A percentile compares a stretch with the other conserved stretches of the same genome.
These are phyloP conservation scores for Allobates femoralis DNA, from an alignment of 2,797 vertebrate species.

Conservation along the genomic window DNA sequence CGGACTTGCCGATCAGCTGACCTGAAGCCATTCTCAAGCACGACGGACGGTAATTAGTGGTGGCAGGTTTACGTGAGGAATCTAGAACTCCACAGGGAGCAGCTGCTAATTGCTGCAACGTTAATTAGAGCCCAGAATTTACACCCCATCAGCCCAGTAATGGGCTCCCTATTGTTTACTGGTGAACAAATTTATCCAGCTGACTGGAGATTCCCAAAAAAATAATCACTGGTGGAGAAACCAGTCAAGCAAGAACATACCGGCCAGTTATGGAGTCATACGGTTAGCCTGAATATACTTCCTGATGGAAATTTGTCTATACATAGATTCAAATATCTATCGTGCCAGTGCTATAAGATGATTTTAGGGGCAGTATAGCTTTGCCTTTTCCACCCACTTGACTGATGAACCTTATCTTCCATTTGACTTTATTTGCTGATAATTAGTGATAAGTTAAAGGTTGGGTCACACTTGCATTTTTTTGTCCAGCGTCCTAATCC, in stretches of 20 bases:
- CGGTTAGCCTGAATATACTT: not conserved
- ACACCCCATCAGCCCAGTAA: not conserved
- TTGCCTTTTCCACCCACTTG: not conserved
- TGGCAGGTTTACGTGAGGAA: not conserved
- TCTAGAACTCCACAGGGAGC: conserved; percentile 7
- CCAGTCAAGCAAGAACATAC: conserved; percentile 6
- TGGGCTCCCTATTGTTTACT: conserved; percentile 26
- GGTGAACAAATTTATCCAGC: conserved; percentile 24
- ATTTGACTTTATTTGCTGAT: no score
- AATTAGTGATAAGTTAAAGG: no score
- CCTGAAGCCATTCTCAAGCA: not conserved
- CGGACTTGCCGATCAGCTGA: not conserved
- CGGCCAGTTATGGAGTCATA: not conserved
- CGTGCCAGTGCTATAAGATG: not conserved
- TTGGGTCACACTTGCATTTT: no score
- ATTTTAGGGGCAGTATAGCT: not conserved
- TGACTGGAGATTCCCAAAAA: conserved; percentile 38
- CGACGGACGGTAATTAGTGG: not conserved
- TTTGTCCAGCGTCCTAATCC: no score
- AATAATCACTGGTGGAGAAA: conserved; percentile 1
- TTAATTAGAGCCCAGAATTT: conserved; percentile 30
- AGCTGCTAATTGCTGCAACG: conserved; percentile 1
- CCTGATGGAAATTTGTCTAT: not conserved
- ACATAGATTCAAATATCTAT: conserved; percentile 2
- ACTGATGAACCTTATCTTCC: not conserved